Percentiles rank a stretch among this genome's conserved stretches.
Conservation (phyloP, 1,140 invertebrate species). For the Apis cerana region DNA sequence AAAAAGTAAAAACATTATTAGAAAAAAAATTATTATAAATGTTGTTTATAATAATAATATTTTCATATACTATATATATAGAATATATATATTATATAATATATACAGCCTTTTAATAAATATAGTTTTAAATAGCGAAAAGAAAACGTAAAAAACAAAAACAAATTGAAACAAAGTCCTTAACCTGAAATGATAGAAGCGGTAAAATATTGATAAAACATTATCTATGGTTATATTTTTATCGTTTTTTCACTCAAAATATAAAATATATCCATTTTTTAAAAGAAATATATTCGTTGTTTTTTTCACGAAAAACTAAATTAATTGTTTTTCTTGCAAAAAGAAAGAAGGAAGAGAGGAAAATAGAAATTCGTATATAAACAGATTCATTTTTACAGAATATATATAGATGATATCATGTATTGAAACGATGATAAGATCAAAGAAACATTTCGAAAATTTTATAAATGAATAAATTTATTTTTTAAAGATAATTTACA, state of each 20-base stretch:
- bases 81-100: too few species aligned
- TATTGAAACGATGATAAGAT: constrained; percentile 12
- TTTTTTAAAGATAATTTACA: not conserved
- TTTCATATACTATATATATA: too few species aligned
- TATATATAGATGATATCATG: constrained; percentile 8
- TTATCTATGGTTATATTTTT: constrained; percentile 18
- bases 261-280: not conserved
- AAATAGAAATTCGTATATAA: not conserved
- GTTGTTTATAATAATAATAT: too few species aligned
- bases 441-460: not conserved
- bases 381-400: not conserved
- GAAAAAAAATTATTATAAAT: too few species aligned
- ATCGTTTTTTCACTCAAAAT: constrained; percentile 3
- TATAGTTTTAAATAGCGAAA: not conserved
- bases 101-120: too few species aligned
- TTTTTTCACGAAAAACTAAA: not conserved
- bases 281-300: not conserved
- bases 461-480: not conserved
- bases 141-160: not conserved
- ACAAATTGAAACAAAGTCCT: constrained; percentile 24
- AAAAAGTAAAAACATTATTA: too few species aligned
- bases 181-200: not conserved
- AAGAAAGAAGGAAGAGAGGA: not conserved
- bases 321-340: not conserved
- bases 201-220: constrained; percentile 27